A percentile compares a stretch with the other conserved stretches of the same genome.
These are phyloP conservation scores for Hybognathus amarus DNA, from an alignment of 2,797 vertebrate genomes.

Conservation along the genomic window DNA sequence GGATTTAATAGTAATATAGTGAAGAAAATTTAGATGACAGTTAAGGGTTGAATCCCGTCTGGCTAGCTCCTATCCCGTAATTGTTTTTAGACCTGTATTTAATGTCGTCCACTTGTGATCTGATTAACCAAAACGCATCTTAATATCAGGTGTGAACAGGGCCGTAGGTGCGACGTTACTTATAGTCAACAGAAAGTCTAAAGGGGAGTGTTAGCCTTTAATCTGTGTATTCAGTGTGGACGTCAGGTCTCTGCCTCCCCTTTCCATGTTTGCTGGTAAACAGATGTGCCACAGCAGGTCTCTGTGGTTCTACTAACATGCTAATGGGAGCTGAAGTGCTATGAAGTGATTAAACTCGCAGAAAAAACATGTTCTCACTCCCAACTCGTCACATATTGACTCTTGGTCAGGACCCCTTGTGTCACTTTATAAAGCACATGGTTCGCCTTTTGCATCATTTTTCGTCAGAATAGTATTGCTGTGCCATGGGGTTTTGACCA, in stretches of 20 bases:
- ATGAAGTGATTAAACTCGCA: slow-evolving; percentile 43
- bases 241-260: slow-evolving; percentile 12
- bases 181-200: neutral
- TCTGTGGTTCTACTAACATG: slow-evolving; percentile 63
- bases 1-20: too few species aligned
- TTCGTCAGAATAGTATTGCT: too few species aligned
- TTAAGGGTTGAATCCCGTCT: too few species aligned
- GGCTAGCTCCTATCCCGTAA: too few species aligned
- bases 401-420: neutral
- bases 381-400: neutral
- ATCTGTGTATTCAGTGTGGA: slow-evolving; percentile 28
- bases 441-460: too few species aligned
- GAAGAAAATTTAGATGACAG: too few species aligned
- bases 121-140: neutral
- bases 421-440: neutral
- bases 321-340: slow-evolving; percentile 49
- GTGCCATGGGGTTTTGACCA: neutral
- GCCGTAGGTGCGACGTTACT: neutral
- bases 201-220: neutral
- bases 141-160: neutral
- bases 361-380: neutral
- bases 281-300: slow-evolving; percentile 44
- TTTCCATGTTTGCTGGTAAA: slow-evolving; percentile 33
- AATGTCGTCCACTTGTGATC: neutral
- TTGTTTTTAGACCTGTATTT: too few species aligned